Base-by-base conservation (phyloP, 2,888 invertebrate genomes). In the Auanema sp. region DNA sequence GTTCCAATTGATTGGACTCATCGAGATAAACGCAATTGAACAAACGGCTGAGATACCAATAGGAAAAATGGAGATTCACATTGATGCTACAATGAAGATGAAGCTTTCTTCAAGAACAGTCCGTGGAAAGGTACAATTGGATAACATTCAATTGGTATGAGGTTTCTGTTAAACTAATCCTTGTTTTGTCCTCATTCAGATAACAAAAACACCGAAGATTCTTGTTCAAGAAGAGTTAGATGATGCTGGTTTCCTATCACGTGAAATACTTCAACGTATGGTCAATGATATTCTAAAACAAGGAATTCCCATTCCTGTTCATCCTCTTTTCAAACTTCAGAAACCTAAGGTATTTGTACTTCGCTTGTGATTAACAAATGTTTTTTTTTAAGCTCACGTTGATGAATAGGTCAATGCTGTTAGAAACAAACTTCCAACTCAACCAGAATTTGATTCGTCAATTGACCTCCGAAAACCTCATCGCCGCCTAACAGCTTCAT, bases 291-390 rank as follows among this genome's bases (percentile, higher is more conserved):
- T 81, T 59, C 69, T 81, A 18, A 72, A 72, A 47, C 79, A 81
- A 58, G 81, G 81, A 11, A 78, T 82, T 56, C 78, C 80, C 41
- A 82, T 82, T 63, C 81, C 81, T 16, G 76, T 83, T 14, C 82
- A 81, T 66, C 81, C 81, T 11, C 74, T 81, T 8, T 79, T 82
- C 72, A 77, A 75, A 58, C 65, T 82, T 2, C 64, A 71, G 61
- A 77, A 77, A 53, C 80, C 81, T 1, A 80, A 79, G 66, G 78
- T 77, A 59, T 24, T 33, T n/a, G 24, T 52, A 24, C 52, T 24
- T 52, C 23, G 8, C 21, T 6, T 18, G 10, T 52, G 10, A 52
- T 21, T 6, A 5, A 16, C 23, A 14, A 10, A n/a, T 52, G 33
- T 10, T 18, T n/a, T 41, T 11, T 56, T 65, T 78, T 58, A 64